phyloP scores from a whole-genome alignment of 2,113 vertebrate species.

The Petrocephalus zakoni region DNA sequence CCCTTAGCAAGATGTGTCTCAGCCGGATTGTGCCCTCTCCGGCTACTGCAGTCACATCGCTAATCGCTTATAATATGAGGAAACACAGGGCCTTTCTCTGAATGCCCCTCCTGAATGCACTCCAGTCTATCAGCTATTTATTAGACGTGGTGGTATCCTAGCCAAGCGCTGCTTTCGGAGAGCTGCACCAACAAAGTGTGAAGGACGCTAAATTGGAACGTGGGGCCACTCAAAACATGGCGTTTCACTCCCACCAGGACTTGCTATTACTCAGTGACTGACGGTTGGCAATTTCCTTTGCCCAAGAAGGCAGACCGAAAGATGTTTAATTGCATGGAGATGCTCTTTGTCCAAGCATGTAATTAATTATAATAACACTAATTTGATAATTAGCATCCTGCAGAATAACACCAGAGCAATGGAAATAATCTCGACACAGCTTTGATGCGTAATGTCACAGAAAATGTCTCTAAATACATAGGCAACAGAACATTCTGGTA shows the following conservation, averaged over 20 bases:
- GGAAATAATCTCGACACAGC: conserved; percentile 4
- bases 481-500: not conserved
- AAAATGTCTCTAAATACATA: not conserved
- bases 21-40: not conserved
- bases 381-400: conserved; percentile 8
- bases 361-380: conserved; percentile 12
- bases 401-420: not conserved
- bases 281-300: not conserved
- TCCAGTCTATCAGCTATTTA: conserved; percentile 14
- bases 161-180: conserved; percentile 29
- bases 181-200: conserved; percentile 9
- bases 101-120: not conserved
- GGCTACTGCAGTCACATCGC: not conserved
- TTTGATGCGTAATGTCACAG: not conserved
- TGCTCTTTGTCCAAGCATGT: not conserved
- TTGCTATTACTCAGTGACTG: conserved; percentile 25
- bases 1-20: not conserved
- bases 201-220: conserved; percentile 18
- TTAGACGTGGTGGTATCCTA: conserved; percentile 2
- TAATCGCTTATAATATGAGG: conserved; percentile 19
- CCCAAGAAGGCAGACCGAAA: not conserved
- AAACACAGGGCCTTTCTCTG: not conserved
- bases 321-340: not conserved
- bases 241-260: conserved; percentile 17
- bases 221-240: not conserved